Evolutionary conservation across 2,797 vertebrate species (phyloP).

Genomic region (Myotis planiceps): DNA sequence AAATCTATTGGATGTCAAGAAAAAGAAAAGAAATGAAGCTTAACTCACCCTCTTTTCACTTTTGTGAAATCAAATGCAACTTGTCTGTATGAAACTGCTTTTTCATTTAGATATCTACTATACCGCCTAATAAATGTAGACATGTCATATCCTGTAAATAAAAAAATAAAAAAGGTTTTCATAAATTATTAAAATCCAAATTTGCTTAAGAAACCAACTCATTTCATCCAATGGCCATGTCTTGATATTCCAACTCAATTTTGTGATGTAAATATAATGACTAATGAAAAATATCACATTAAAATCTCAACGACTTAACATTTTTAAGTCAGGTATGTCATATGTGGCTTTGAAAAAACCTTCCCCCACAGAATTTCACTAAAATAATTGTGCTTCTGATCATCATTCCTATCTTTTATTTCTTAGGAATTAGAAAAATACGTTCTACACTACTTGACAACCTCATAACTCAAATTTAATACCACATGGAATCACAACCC

Average conservation of each 20-base stretch:
- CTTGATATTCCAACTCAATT: neutral
- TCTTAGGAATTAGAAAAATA: conserved; percentile 3
- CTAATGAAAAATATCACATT: neutral
- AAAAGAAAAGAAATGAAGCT: neutral
- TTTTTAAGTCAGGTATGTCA: neutral
- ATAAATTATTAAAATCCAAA: conserved; percentile 51
- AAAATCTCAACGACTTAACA: conserved; percentile 19
- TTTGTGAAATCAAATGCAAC: conserved; percentile 99
- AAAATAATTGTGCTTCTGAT: conserved; percentile 23
- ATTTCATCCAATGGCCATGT: conserved; percentile 6
- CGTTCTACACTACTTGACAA: conserved; percentile 28
- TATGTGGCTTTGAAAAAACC: neutral
- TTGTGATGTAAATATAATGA: conserved; percentile 37
- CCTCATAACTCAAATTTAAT: conserved; percentile 38
- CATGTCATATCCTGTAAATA: conserved; percentile 96
- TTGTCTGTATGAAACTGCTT: conserved; percentile 99
- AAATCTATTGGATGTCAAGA: neutral
- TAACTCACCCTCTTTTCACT: conserved; percentile 98
- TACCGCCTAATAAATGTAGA: conserved; percentile 99
- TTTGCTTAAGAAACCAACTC: conserved; percentile 45
- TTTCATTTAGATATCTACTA: conserved; percentile 99
- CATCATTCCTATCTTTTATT: neutral
- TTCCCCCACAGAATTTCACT: conserved; percentile 42
- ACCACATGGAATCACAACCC: neutral
- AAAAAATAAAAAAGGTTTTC: conserved; percentile 72